A percentile compares a stretch with the other conserved stretches of the same genome.
Conservation (phyloP, 1,140 invertebrate genomes). For the Tribolium castaneum region DNA sequence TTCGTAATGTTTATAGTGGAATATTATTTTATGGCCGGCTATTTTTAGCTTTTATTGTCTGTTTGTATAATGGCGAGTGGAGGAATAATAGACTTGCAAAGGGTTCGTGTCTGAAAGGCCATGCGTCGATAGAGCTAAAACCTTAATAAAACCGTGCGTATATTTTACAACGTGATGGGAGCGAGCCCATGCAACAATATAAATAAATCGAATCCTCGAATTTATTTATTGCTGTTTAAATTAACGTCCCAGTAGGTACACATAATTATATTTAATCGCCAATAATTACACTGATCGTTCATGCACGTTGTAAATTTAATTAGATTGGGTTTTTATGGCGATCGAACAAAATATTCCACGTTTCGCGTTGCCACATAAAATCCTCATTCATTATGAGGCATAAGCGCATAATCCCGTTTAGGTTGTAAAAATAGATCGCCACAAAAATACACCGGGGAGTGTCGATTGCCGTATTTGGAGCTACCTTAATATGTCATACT, state of each 20-base stretch:
- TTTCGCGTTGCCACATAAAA: conserved; percentile 30
- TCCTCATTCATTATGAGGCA: conserved; percentile 23
- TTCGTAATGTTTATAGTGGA: conserved; percentile 35
- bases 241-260: conserved; percentile 31
- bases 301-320: conserved; percentile 36
- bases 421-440: conserved; percentile 27
- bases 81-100: conserved; percentile 34
- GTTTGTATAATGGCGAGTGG: conserved; percentile 31
- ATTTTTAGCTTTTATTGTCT: conserved; percentile 35
- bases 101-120: conserved; percentile 23
- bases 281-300: conserved; percentile 28
- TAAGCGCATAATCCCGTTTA: conserved; percentile 27
- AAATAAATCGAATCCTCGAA: conserved; percentile 26
- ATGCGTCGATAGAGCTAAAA: conserved; percentile 22
- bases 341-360: conserved; percentile 25
- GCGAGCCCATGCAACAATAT: neutral
- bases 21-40: conserved; percentile 23
- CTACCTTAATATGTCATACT: conserved; percentile 24
- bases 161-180: conserved; percentile 22
- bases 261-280: conserved; percentile 33
- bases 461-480: conserved; percentile 23
- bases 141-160: conserved; percentile 19
- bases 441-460: conserved; percentile 26
- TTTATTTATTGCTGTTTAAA: conserved; percentile 35
- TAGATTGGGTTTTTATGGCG: conserved; percentile 31